These are phyloP conservation scores for Pangasius sanitwongsei DNA, from an alignment of 2,797 vertebrate species.

Conservation along the genomic window DNA sequence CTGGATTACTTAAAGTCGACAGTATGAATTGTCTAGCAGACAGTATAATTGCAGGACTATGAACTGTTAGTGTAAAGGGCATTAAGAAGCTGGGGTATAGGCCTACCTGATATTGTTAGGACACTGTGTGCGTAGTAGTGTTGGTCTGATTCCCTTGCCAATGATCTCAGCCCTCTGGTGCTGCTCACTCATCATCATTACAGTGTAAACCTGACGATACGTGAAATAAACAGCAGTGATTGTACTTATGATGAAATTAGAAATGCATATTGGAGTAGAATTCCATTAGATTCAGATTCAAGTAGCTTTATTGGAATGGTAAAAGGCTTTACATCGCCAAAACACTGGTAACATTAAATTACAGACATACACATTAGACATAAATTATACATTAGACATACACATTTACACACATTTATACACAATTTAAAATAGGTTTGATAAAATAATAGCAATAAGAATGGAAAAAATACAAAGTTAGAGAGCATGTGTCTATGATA, in stretches of 20 bases:
- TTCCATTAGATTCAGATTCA: not conserved
- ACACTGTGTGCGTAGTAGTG: not conserved
- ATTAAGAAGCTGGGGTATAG: not conserved
- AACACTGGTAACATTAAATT: no score
- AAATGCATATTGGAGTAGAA: constrained; percentile 3
- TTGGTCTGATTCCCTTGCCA: not conserved
- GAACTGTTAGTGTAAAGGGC: not conserved
- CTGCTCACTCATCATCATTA: not conserved
- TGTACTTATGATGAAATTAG: constrained; percentile 17
- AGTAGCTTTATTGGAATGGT: no score
- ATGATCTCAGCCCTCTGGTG: not conserved
- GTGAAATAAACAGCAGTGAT: not conserved
- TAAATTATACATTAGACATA: no score
- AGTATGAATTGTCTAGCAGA: not conserved
- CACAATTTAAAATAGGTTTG: no score
- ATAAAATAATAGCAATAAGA: no score
- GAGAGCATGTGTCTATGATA: not conserved
- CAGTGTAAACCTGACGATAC: not conserved
- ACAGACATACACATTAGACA: no score
- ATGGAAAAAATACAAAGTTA: not conserved
- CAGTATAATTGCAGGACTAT: not conserved
- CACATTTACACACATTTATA: no score
- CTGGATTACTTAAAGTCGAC: not conserved
- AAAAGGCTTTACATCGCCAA: no score
- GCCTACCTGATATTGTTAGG: not conserved